phyloP scores from a whole-genome alignment of 2,888 invertebrate genomes.

The Metalampra italica region DNA sequence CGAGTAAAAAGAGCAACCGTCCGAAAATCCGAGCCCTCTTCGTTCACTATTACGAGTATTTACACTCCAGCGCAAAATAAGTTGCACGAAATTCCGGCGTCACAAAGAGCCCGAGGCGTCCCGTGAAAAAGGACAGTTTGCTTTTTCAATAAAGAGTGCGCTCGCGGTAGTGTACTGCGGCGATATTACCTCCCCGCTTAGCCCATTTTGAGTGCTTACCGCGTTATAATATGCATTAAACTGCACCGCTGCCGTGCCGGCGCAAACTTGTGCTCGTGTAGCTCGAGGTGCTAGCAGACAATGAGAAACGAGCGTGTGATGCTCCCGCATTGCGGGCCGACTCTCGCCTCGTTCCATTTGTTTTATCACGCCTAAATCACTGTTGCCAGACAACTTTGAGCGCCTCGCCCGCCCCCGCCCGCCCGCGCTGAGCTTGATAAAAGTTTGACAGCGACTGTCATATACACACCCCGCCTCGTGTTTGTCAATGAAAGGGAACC shows the following conservation, averaged over 20 bases:
- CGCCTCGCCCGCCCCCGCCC: slow-evolving; percentile 25
- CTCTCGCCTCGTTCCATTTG: slow-evolving; percentile 60
- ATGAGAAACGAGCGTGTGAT: slow-evolving; percentile 74
- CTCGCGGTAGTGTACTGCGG: slow-evolving; percentile 45
- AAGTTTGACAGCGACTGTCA: slow-evolving; percentile 72
- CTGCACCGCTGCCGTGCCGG: slow-evolving; percentile 44
- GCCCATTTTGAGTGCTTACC: slow-evolving; percentile 67
- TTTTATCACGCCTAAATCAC: slow-evolving; percentile 73
- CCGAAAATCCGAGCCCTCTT: slow-evolving; percentile 54
- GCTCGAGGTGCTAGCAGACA: slow-evolving; percentile 59
- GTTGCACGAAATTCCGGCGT: slow-evolving; percentile 59
- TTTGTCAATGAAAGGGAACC: slow-evolving; percentile 67
- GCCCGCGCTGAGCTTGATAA: slow-evolving; percentile 46
- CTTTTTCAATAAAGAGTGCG: slow-evolving; percentile 71
- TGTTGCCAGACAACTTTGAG: slow-evolving; percentile 64
- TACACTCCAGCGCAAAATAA: slow-evolving; percentile 62
- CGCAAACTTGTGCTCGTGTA: slow-evolving; percentile 55
- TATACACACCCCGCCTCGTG: slow-evolving; percentile 54
- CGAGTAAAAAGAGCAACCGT: slow-evolving; percentile 42
- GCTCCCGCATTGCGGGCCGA: slow-evolving; percentile 68
- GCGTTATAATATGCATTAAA: slow-evolving; percentile 76
- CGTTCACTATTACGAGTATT: slow-evolving; percentile 63
- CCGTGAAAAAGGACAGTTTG: slow-evolving; percentile 74
- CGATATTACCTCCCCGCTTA: slow-evolving; percentile 63
- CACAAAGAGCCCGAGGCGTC: slow-evolving; percentile 65